Evolutionary conservation across 2,888 invertebrate genomes (phyloP), one percentile per base, ranked within the genome.

Genomic region (Spatulosminthurus flaviceps): DNA sequence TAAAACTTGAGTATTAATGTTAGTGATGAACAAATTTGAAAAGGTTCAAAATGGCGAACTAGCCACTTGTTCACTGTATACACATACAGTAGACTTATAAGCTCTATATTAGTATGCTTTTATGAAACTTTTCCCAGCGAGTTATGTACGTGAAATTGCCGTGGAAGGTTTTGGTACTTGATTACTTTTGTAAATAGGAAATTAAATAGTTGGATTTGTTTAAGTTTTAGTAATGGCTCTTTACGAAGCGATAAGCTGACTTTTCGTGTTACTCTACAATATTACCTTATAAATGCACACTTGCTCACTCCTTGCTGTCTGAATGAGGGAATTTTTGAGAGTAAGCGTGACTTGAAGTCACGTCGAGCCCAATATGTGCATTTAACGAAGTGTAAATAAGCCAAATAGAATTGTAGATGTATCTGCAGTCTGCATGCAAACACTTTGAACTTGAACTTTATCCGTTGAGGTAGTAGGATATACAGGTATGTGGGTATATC

Each of bases 341-440:
- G 19, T 9, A 29, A 9, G 24, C 67, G 67, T 67, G 67, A 67
- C 67, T 67, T 11, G 67, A 26, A 67, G 67, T 67, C 67, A 67
- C 67, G 67, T 1, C 19, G 13, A 9, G 7, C 41, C 9, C 41
- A 41, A 41, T 41, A 41, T 41, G 13, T 9, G 13, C 13, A 41
- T 13, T 41, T 9, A 41, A 41, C 41, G 41, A 13, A 41, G 13
- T 41, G 41, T n/a, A n/a, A n/a, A n/a, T n/a, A n/a, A n/a, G n/a
- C n/a, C n/a, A n/a, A n/a, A n/a, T n/a, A 34, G 34, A 34, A 34
- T 9, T 7, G 34, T 7, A 34, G 34, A 34, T 7, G 51, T 51
- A 13, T 51, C n/a, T n/a, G n/a, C n/a, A n/a, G n/a, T n/a, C n/a
- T n/a, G n/a, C n/a, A n/a, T n/a, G n/a, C n/a, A n/a, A n/a, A n/a